Base-by-base conservation (phyloP, 2,113 vertebrate species). In the Eleginops maclovinus region DNA sequence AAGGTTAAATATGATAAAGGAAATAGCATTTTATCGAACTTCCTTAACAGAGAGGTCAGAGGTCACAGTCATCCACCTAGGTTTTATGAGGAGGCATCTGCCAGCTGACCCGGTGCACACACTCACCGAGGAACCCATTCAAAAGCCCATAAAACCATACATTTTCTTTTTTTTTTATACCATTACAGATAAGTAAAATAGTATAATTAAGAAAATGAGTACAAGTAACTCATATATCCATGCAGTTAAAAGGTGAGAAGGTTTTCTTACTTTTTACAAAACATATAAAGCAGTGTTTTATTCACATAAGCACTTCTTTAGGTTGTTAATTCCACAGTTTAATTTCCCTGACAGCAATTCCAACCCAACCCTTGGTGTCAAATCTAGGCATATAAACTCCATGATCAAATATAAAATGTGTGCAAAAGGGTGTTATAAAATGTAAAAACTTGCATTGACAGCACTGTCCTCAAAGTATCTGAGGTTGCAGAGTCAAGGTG, bases 1-100 rank as follows among this genome's bases (percentile, higher is more conserved):
- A 53, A 19, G 16, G 26, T 17, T 26, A 41, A 62, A 55, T 16
- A 22, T 13, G 31, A 69, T 40, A n/a, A 58, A 10, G 9, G 13
- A 43, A 44, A 51, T n/a, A 19, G 17, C 44, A 8, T 19, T 56
- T 40, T 65, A 46, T 43, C 56, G 24, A 73, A 19, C 21, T 4
- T 43, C 4, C 14, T 24, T 17, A n/a, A 31, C 6, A 8, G 55
- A 63, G 19, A 55, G 66, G 28, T 75, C 63, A 59, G 15, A 75
- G 61, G 28, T 75, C 43, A 6, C 4, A 0, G 13, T 49, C 2
- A 22, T 40, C 19, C 17, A 70, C 24, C 12, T 16, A 21, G 22
- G 21, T 68, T 68, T 67, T 41, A 54, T 53, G n/a, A 14, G 21
- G 17, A 16, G 36, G n/a, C 31, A 36, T 36, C 8, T 36, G 12